These are phyloP conservation scores for Mamestra configurata DNA, from an alignment of 1,140 invertebrate genomes.

Conservation along the genomic window DNA sequence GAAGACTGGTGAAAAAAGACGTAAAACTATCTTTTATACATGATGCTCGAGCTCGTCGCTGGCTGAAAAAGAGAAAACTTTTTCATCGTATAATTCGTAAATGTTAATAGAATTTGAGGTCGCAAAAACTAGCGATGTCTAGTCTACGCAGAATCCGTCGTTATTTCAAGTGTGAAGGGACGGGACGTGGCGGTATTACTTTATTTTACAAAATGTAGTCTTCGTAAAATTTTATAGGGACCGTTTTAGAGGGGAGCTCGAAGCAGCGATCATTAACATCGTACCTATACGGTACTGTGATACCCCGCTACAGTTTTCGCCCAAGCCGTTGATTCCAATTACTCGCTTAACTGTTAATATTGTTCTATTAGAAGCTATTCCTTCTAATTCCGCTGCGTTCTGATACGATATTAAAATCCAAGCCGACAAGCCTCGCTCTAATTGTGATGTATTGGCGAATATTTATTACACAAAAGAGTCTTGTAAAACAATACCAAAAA, in stretches of 20 bases:
- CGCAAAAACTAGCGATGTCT: slow-evolving; percentile 35
- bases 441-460: background rate
- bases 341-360: slow-evolving; percentile 59
- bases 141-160: slow-evolving; percentile 23
- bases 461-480: background rate
- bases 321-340: slow-evolving; percentile 69
- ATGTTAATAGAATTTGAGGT: slow-evolving; percentile 34
- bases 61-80: background rate
- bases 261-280: slow-evolving; percentile 68
- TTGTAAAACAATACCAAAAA: slow-evolving; percentile 28
- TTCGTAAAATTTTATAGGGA: slow-evolving; percentile 77
- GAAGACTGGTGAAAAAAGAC: no score
- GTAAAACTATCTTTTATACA: no score
- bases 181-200: slow-evolving; percentile 63
- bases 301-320: slow-evolving; percentile 49
- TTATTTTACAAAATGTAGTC: slow-evolving; percentile 78
- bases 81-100: slow-evolving; percentile 23
- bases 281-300: slow-evolving; percentile 61
- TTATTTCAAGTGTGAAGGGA: slow-evolving; percentile 56
- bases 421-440: background rate
- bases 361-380: slow-evolving; percentile 50
- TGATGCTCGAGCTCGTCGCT: no score
- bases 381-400: slow-evolving; percentile 38
- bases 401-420: slow-evolving; percentile 36
- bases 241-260: slow-evolving; percentile 60